A percentile compares a stretch with the other conserved stretches of the same genome.
Conservation (phyloP, 2,113 vertebrate species). For the Pavo muticus region DNA sequence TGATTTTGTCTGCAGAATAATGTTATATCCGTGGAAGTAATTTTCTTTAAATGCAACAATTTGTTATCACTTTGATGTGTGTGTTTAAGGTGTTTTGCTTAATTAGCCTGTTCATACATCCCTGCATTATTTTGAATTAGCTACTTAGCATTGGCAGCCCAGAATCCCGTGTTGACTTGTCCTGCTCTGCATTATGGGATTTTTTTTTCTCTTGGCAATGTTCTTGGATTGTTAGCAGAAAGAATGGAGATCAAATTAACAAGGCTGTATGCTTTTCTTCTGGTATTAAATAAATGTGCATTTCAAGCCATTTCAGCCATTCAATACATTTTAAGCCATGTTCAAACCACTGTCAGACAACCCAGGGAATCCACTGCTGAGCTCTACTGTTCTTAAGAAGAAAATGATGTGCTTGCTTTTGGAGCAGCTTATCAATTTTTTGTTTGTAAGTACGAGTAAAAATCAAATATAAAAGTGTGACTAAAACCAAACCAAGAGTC, state of each 20-base stretch:
- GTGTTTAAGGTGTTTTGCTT: neutral
- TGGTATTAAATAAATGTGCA: conserved; percentile 10
- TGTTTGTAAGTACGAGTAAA: neutral
- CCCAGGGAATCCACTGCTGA: neutral
- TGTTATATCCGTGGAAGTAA: neutral
- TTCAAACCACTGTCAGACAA: neutral
- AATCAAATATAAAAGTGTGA: neutral
- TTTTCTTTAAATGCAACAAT: neutral
- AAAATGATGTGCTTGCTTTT: neutral
- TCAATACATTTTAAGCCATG: neutral
- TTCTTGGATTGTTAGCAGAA: conserved; percentile 3
- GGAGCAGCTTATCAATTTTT: neutral
- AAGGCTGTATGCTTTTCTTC: conserved; percentile 15
- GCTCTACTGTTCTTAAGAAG: neutral
- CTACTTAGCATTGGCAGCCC: neutral
- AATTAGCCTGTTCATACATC: neutral
- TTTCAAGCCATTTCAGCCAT: neutral
- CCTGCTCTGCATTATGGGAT: neutral
- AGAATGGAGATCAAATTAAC: conserved; percentile 21
- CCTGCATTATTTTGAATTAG: neutral
- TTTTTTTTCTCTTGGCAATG: neutral
- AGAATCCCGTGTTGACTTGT: neutral
- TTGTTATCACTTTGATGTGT: neutral
- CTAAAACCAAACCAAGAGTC: neutral
- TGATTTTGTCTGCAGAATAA: neutral